phyloP scores from a whole-genome alignment of 2,797 vertebrate genomes.

The Catostomus latipinnis region DNA sequence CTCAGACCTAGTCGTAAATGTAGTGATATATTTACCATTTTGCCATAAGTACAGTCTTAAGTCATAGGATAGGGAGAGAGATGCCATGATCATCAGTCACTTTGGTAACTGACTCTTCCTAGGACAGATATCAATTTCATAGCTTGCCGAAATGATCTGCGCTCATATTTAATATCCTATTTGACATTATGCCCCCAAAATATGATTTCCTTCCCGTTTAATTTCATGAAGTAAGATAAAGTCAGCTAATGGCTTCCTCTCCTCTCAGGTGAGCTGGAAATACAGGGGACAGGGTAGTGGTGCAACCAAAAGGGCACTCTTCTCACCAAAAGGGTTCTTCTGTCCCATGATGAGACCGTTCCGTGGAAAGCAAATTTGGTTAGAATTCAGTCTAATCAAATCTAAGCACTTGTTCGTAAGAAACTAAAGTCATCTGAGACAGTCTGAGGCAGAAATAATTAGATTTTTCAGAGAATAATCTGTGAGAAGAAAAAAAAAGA shows the following conservation, averaged over 20 bases:
- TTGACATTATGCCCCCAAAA: conserved; percentile 39
- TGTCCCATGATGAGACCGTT: neutral
- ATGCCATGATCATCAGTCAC: conserved; percentile 9
- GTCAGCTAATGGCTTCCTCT: conserved; percentile 50
- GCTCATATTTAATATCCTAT: conserved; percentile 39
- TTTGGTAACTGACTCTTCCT: conserved; percentile 29
- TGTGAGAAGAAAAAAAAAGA: neutral
- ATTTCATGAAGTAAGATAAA: conserved; percentile 44
- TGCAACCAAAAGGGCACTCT: conserved; percentile 16
- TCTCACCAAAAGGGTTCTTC: neutral
- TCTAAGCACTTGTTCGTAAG: conserved; percentile 27
- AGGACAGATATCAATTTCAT: conserved; percentile 16
- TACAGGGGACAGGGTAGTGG: conserved; percentile 7
- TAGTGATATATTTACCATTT: conserved; percentile 12
- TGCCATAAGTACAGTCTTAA: conserved; percentile 24
- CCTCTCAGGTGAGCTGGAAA: conserved; percentile 20
- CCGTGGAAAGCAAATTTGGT: conserved; percentile 27
- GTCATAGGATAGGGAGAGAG: conserved; percentile 4
- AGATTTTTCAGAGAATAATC: conserved; percentile 18
- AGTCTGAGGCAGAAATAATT: conserved; percentile 29
- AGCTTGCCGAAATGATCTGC: conserved; percentile 2
- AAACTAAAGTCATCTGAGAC: conserved; percentile 43
- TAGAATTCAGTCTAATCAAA: conserved; percentile 51
- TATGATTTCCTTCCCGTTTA: conserved; percentile 45
- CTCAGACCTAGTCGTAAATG: conserved; percentile 35